Base-by-base conservation (phyloP, 2,888 invertebrate species). In the Laspeyria flexula region DNA sequence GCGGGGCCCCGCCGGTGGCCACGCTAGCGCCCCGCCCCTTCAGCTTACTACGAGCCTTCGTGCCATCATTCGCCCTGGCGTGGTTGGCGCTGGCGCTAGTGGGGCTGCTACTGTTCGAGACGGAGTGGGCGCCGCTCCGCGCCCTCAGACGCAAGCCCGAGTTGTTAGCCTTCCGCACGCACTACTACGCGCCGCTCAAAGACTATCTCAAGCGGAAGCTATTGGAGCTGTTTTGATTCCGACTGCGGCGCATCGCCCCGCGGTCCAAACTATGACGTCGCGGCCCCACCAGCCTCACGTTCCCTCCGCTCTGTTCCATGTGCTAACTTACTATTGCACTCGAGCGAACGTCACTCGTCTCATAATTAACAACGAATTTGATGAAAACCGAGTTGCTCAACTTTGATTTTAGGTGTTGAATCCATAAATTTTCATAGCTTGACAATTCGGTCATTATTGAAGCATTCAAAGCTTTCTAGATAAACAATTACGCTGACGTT, bases 171-270 rank as follows among this genome's bases (percentile, higher is more conserved):
- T 93, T 97, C 48, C 94, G 95, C 55, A 95, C 95, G 69, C 96
- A 96, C 75, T 96, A 97, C 87, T 97, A 97, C 87, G 95, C 95
- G 73, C 97, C 97, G 16, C 91, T 96, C 48, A 97, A 97, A 84
- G 95, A 96, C 77, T 96, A 95, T 85, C 85, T 96, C 65, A 93
- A 94, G 75, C 93, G 91, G 71, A 95, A 94, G 77, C 88, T 95
- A 52, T 90, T 93, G 15, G 89, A 94, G 79, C 90, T 95, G 76
- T 95, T 95, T 78, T 95, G 94, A 95, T 94, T 81, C 72, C 42
- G 42, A 55, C 57, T 64, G 47, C 38, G 49, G 49, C 60, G 56
- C 54, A 48, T 38, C 15, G 43, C 44, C 56, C 57, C 37, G 35
- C 52, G 16, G 27, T 18, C 23, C 7, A 15, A 29, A 33, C 54